phyloP scores from a whole-genome alignment of 2,797 vertebrate genomes.

The Ambastaia sidthimunki region DNA sequence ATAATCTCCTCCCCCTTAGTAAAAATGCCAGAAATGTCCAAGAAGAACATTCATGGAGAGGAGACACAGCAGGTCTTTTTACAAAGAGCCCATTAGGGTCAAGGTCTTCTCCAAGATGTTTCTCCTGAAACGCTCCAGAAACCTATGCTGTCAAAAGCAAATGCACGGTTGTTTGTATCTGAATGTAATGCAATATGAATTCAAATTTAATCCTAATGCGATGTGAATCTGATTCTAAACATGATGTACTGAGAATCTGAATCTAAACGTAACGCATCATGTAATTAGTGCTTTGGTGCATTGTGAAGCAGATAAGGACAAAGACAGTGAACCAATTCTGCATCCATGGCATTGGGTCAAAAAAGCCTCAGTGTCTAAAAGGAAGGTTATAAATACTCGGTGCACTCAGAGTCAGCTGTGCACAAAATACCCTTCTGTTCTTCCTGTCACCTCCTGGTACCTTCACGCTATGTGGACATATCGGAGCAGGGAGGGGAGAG shows the following conservation, averaged over 20 bases:
- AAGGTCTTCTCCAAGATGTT: neutral
- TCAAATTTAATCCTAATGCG: neutral
- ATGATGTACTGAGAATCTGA: neutral
- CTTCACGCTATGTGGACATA: conserved; percentile 77
- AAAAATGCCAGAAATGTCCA: too few relatives aligned
- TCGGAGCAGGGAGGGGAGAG: conserved; percentile 59
- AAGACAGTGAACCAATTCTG: conserved; percentile 29
- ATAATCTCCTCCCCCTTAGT: too few relatives aligned
- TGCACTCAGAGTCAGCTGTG: conserved; percentile 76
- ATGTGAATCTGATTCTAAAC: neutral
- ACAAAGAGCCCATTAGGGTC: too few relatives aligned
- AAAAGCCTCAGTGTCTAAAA: conserved; percentile 72
- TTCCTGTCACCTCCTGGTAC: conserved; percentile 77
- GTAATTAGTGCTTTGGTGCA: conserved; percentile 20
- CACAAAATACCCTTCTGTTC: conserved; percentile 83
- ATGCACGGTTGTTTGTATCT: neutral
- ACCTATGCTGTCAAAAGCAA: neutral
- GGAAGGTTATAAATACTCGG: conserved; percentile 61
- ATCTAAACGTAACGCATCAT: neutral
- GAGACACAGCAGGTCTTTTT: too few relatives aligned
- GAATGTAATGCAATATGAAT: neutral
- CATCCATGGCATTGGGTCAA: conserved; percentile 63
- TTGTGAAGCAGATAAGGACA: conserved; percentile 17
- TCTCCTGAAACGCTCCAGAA: neutral
- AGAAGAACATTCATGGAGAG: too few relatives aligned